A percentile compares a stretch with the other conserved stretches of the same genome.
phyloP scores from a whole-genome alignment of 1,140 invertebrate genomes.

The Polypedilum pembai region DNA sequence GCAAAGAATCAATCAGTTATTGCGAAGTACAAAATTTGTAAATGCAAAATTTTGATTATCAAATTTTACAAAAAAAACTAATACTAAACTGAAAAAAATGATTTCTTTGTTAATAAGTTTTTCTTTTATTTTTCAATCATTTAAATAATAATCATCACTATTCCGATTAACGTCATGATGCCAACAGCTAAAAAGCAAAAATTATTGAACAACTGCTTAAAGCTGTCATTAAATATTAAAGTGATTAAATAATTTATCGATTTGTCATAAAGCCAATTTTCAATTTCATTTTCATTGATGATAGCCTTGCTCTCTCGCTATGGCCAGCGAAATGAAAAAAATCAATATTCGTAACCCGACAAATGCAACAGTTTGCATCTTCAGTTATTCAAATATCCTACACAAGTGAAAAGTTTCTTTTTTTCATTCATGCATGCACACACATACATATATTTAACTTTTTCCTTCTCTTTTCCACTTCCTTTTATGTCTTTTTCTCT shows the following conservation, averaged over 20 bases:
- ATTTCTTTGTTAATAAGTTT: too few species aligned
- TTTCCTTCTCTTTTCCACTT: background rate
- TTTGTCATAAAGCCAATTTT: constrained; percentile 18
- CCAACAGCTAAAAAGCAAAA: too few species aligned
- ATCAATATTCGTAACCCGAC: constrained; percentile 17
- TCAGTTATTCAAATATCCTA: constrained; percentile 26
- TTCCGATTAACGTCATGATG: too few species aligned
- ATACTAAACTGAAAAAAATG: too few species aligned
- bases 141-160: too few species aligned
- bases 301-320: background rate
- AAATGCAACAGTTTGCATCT: background rate
- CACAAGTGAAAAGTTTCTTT: background rate
- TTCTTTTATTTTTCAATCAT: too few species aligned
- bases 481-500: constrained; percentile 8
- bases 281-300: constrained; percentile 18
- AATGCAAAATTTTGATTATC: too few species aligned
- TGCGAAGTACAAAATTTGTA: too few species aligned
- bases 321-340: background rate
- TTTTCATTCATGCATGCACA: background rate
- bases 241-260: constrained; percentile 18
- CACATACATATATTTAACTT: constrained; percentile 5
- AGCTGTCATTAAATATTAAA: background rate
- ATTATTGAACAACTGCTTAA: background rate
- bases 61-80: too few species aligned
- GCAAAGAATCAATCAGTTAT: too few species aligned